These are phyloP conservation scores for Pararge aegeria DNA, from an alignment of 1,140 invertebrate species.

Conservation along the genomic window DNA sequence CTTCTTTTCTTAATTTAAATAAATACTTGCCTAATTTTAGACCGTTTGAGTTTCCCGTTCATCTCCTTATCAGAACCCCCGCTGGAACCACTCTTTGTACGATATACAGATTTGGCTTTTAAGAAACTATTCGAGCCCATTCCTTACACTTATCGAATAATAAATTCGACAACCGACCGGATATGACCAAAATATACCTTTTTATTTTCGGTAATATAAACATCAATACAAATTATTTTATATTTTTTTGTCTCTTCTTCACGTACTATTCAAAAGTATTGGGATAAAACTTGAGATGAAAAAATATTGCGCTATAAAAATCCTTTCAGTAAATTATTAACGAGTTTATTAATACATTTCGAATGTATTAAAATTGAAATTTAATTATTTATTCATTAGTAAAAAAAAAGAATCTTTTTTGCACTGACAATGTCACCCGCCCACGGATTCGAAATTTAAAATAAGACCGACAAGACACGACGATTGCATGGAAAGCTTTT, in stretches of 20 bases:
- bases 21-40: constrained; percentile 59
- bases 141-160: constrained; percentile 31
- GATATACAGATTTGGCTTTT: constrained; percentile 56
- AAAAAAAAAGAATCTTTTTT: neutral
- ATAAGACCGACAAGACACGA: constrained; percentile 6
- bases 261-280: neutral
- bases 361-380: neutral
- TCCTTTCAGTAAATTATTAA: neutral
- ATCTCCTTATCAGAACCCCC: constrained; percentile 67
- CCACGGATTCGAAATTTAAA: constrained; percentile 23
- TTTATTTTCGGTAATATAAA: constrained; percentile 37
- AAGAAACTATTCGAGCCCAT: constrained; percentile 73
- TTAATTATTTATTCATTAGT: neutral
- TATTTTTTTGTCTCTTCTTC: neutral
- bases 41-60: constrained; percentile 59
- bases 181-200: constrained; percentile 25
- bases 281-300: too few relatives aligned
- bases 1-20: too few relatives aligned
- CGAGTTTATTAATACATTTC: neutral
- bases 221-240: constrained; percentile 19
- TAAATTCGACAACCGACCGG: constrained; percentile 24
- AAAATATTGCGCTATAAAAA: neutral
- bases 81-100: constrained; percentile 64
- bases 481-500: constrained; percentile 44
- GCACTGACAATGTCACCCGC: constrained; percentile 12